phyloP scores from a whole-genome alignment of 1,140 invertebrate species.

The Spodoptera frugiperda region DNA sequence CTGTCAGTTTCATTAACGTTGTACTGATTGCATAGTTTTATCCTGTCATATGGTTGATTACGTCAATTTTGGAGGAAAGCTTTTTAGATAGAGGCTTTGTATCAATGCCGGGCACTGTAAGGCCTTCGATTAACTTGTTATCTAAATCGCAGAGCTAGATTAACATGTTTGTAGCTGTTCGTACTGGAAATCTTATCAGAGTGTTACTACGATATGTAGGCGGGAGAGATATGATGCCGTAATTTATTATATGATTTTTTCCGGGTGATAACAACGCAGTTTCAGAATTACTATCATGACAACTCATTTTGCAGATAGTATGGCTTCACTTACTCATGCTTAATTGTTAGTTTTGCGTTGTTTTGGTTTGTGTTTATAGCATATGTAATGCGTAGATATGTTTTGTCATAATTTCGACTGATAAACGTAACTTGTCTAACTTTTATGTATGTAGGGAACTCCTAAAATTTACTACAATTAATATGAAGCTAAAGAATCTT shows the following conservation, averaged over 20 bases:
- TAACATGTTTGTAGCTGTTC: slow-evolving; percentile 12
- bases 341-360: too few relatives aligned
- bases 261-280: slow-evolving; percentile 6
- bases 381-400: too few relatives aligned
- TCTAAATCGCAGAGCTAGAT: slow-evolving; percentile 31
- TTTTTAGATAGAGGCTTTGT: slow-evolving; percentile 39
- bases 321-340: neutral
- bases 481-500: too few relatives aligned
- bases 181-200: slow-evolving; percentile 30
- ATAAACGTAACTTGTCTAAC: too few relatives aligned
- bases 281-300: slow-evolving; percentile 1
- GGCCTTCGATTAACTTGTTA: slow-evolving; percentile 8
- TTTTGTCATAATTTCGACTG: too few relatives aligned
- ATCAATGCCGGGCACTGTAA: slow-evolving; percentile 6
- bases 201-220: slow-evolving; percentile 27
- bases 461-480: too few relatives aligned
- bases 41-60: slow-evolving; percentile 17
- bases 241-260: slow-evolving; percentile 39
- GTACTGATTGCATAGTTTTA: slow-evolving; percentile 31
- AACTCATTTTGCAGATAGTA: neutral
- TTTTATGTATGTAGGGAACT: too few relatives aligned
- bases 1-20: slow-evolving; percentile 26
- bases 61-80: slow-evolving; percentile 26
- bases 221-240: slow-evolving; percentile 14
- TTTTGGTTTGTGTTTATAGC: too few relatives aligned